Evolutionary conservation across 1,140 invertebrate species (phyloP).

Genomic region (Oryzaephilus surinamensis): DNA sequence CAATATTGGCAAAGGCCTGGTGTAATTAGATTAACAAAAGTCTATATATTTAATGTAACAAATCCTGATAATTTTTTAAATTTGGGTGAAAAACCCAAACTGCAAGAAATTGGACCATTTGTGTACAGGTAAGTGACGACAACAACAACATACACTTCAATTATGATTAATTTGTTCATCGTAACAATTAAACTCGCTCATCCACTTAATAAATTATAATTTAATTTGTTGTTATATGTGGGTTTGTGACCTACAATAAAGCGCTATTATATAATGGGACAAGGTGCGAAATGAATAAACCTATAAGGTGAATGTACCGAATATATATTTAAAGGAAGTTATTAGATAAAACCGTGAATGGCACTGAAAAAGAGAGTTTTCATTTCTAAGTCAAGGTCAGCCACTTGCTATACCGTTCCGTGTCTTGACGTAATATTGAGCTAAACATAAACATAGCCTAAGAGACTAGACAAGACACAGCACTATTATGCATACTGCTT

Average conservation of each 20-base stretch:
- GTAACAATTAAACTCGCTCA: neutral
- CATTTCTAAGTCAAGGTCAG: slow-evolving; percentile 10
- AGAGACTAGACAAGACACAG: too few relatives aligned
- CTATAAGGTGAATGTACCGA: too few relatives aligned
- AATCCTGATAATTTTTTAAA: slow-evolving; percentile 73
- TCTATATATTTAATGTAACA: slow-evolving; percentile 81
- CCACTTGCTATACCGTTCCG: slow-evolving; percentile 9
- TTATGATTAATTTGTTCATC: too few relatives aligned
- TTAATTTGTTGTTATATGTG: neutral
- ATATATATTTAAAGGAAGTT: too few relatives aligned
- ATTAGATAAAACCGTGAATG: neutral
- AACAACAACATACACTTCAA: neutral
- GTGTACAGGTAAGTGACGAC: slow-evolving; percentile 66
- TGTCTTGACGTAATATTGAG: too few relatives aligned
- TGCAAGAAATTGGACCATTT: slow-evolving; percentile 74
- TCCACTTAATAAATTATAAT: too few relatives aligned
- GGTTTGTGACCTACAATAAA: neutral
- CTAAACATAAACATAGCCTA: too few relatives aligned
- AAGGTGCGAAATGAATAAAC: too few relatives aligned
- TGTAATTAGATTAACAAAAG: slow-evolving; percentile 77
- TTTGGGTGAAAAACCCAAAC: slow-evolving; percentile 66
- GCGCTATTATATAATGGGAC: too few relatives aligned
- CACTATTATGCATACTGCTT: too few relatives aligned
- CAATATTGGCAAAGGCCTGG: slow-evolving; percentile 88
- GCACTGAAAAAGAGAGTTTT: slow-evolving; percentile 1